Evolutionary conservation across 2,113 vertebrate species (phyloP), one percentile per base, ranked within the genome.

Genomic region (Hippocampus mohnikei): DNA sequence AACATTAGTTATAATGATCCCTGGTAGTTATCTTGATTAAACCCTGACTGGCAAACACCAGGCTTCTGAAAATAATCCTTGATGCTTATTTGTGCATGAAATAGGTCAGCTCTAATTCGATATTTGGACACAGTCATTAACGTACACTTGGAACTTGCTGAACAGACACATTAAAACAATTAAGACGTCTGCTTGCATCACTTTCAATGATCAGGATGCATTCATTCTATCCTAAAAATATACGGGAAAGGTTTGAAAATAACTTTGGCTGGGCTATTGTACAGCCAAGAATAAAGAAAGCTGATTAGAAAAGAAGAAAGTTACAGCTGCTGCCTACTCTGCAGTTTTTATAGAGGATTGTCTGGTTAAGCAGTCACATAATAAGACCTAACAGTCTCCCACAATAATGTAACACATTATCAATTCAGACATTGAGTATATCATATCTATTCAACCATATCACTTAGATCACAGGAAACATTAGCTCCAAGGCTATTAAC

Each of bases 21-120:
- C 58, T 69, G 75, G 71, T 81, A 70, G 76, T 79, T 79, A 73
- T 84, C 72, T 81, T 79, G 73, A 85, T 85, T 73, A 73, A 81
- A 82, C 84, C 50, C 67, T 55, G 23, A 46, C 74, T 61, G 73
- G 70, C 73, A 25, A 69, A 76, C 56, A 64, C 8, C 21, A 55
- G 48, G 52, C 69, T 70, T 48, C 63, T 69, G 63, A 2, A 3
- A 59, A 53, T 65, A 63, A 79, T 12, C 11, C 65, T 55, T 50
- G 37, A 27, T 21, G 37, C 78, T 70, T 74, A 16, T 61, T 40
- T 71, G 56, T n/a, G 40, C 44, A 33, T 66, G 72, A 73, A 72
- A 67, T 60, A 77, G 53, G 44, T 59, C 44, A 60, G 12, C 13
- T 41, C 11, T 25, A 59, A 53, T 16, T 71, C 40, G 12, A 16